These are phyloP conservation scores for Nemotelus nigrinus DNA, from an alignment of 2,888 invertebrate genomes.

Conservation along the genomic window DNA sequence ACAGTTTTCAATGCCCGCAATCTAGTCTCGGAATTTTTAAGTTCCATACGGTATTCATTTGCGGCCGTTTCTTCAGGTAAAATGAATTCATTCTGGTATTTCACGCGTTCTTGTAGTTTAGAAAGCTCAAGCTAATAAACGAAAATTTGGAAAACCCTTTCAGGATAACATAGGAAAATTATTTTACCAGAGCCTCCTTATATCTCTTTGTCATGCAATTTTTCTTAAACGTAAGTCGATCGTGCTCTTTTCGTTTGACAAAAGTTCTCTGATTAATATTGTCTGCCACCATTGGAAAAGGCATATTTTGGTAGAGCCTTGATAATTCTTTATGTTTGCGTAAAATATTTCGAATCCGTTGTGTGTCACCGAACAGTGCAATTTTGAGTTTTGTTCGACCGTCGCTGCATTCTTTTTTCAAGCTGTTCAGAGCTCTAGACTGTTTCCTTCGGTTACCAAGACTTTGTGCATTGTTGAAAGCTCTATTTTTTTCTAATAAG, in stretches of 20 bases:
- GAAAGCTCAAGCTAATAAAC: conserved; percentile 56
- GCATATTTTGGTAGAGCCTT: conserved; percentile 61
- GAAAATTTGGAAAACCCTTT: neutral
- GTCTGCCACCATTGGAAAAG: conserved; percentile 59
- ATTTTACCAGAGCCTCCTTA: conserved; percentile 56
- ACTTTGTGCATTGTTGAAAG: conserved; percentile 36
- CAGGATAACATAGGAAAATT: neutral
- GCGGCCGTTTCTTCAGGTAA: conserved; percentile 59
- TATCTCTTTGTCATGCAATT: conserved; percentile 56
- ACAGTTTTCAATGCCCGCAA: conserved; percentile 61
- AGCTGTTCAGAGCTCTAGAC: conserved; percentile 3
- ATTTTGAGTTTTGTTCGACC: conserved; percentile 59
- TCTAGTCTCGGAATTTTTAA: conserved; percentile 62
- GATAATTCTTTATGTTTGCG: conserved; percentile 61
- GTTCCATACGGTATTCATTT: conserved; percentile 57
- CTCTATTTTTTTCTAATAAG: conserved; percentile 46
- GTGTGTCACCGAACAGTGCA: conserved; percentile 56
- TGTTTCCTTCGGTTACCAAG: conserved; percentile 30
- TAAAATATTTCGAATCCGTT: conserved; percentile 58
- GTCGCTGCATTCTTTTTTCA: conserved; percentile 59
- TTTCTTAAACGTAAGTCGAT: conserved; percentile 58
- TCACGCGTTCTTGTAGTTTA: conserved; percentile 59
- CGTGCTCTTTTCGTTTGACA: conserved; percentile 61
- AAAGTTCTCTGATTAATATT: conserved; percentile 63
- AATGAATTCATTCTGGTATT: conserved; percentile 59